Evolutionary conservation across 23 tunicate species (phyloP), one percentile per base, ranked within the genome.

Genomic region (Pegea sp.): DNA sequence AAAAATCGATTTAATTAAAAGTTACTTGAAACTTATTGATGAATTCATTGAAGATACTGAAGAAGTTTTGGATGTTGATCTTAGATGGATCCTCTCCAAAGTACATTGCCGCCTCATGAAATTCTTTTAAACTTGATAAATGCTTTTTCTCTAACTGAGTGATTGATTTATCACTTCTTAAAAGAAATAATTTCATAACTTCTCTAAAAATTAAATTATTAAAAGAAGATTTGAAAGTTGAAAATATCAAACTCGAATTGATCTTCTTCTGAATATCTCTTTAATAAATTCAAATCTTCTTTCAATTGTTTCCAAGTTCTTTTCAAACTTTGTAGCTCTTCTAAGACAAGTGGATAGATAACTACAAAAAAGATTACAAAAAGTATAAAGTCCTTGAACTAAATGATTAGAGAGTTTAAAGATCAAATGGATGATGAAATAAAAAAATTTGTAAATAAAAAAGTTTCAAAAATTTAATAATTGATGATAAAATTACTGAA

Each of bases 31-130:
- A 84, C 54, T 84, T 84, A 4, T 61, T 34, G 4, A 69, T 84
- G 33, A 84, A 84, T 57, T 74, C 75, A 19, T 71, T 77, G 54
- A 84, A 84, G 23, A 84, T 84, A 29, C 52, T 74, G 42, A 84
- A 84, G 63, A 84, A 84, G 26, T 67, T 81, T 57, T 84, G 95
- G 84, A 84, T 84, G 64, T 76, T 71, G n/a, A 84, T 61, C 30
- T 67, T 68, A 42, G 73, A 73, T 29, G 81, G 78, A 31, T 84
- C 73, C 59, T 84, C 95, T 11, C 95, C 95, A 34, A 84, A 84
- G 34, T 84, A 84, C 34, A 62, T 69, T 25, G 95, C 95, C 28
- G 52, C 67, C 53, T 84, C 73, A 63, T 74, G 48, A 42, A 67
- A 84, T 28, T 84, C 95, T 54, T 74, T 84, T 44, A 57, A 34